A percentile compares a stretch with the other conserved stretches of the same genome.
Evolutionary conservation across 2,113 vertebrate species (phyloP).

Genomic region (Dermatemys mawii): DNA sequence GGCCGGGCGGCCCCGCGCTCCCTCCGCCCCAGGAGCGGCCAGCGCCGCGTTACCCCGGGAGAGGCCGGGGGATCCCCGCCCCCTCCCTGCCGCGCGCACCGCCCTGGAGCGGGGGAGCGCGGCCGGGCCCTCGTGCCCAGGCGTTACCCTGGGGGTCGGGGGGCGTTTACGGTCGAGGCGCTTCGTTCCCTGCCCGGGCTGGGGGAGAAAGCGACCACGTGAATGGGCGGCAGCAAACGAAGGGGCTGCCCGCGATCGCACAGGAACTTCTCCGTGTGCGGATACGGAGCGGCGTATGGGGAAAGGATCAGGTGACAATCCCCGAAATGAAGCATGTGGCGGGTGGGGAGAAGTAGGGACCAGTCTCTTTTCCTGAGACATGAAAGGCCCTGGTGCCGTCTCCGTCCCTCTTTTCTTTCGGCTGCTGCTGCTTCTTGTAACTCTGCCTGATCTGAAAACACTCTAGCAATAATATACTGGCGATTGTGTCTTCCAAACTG

Average conservation of each 20-base stretch:
- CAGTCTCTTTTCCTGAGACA: fast-evolving
- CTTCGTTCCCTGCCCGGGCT: neutral
- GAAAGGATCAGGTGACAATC: neutral
- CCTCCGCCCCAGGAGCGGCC: neutral
- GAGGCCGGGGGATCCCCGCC: fast-evolving
- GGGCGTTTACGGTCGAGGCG: neutral
- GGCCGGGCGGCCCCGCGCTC: neutral
- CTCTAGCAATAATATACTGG: neutral
- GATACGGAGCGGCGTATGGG: neutral
- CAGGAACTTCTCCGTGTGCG: fast-evolving
- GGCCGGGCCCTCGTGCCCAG: neutral
- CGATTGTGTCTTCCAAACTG: neutral
- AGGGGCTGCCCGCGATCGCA: neutral
- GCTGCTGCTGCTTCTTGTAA: neutral
- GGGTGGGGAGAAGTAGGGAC: neutral
- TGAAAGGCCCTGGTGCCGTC: neutral
- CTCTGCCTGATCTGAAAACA: neutral
- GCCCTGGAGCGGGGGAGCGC: neutral
- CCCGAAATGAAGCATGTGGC: fast-evolving
- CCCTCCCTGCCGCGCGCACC: fast-evolving
- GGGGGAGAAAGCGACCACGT: neutral
- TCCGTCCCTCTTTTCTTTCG: fast-evolving
- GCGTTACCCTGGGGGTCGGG: neutral
- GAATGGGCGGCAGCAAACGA: neutral
- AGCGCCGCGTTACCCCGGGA: neutral